A percentile compares a stretch with the other conserved stretches of the same genome.
Conservation (phyloP, 2,888 invertebrate genomes). For the Eupithecia vulgata region DNA sequence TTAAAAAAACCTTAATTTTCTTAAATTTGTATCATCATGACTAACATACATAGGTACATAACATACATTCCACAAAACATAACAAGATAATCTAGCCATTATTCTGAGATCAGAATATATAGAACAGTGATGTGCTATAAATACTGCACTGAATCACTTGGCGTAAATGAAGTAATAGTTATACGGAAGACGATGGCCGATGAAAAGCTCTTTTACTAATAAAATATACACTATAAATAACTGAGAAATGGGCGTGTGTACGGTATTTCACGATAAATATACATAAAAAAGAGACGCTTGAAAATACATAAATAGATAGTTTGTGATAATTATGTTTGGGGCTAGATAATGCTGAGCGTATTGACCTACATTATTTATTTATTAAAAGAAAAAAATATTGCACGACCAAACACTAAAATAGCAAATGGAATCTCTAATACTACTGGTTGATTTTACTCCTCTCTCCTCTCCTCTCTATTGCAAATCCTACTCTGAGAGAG, state of each 20-base stretch:
- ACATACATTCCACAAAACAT: conserved; percentile 19
- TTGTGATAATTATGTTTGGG: too few relatives aligned
- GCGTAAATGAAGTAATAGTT: conserved; percentile 30
- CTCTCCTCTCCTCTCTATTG: not conserved
- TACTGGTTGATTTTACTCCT: not conserved
- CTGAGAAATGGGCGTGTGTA: not conserved
- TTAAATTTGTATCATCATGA: not conserved
- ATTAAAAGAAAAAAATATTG: too few relatives aligned
- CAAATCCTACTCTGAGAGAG: too few relatives aligned
- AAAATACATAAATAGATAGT: not conserved
- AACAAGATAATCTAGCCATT: conserved; percentile 17
- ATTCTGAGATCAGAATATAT: conserved; percentile 44
- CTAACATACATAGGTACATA: not conserved
- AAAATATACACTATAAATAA: conserved; percentile 46
- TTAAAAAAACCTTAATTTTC: not conserved
- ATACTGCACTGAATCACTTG: conserved; percentile 63
- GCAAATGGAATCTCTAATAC: not conserved
- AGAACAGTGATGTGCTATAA: conserved; percentile 69
- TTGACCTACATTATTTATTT: too few relatives aligned
- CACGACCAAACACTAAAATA: not conserved
- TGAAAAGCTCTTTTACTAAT: conserved; percentile 70
- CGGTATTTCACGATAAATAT: not conserved
- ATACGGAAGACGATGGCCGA: conserved; percentile 61
- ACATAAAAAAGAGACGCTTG: not conserved
- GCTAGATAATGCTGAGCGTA: too few relatives aligned